Conservation (phyloP, 2,113 vertebrate genomes). For the Excalfactoria chinensis region DNA sequence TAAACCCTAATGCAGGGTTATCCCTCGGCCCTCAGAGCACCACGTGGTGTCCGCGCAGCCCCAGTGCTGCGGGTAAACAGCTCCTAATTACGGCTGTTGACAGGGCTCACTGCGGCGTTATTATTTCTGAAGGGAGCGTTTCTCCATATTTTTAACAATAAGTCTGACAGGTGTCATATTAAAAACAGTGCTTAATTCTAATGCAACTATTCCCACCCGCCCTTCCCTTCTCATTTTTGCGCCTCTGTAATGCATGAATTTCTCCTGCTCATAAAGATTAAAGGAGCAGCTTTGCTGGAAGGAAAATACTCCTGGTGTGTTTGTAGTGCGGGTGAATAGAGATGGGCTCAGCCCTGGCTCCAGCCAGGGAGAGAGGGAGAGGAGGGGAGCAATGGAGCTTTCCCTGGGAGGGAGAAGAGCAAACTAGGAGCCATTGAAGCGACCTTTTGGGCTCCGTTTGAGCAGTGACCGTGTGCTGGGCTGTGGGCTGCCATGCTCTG, state of each 20-base stretch:
- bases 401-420: constrained; percentile 19
- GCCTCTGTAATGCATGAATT: constrained; percentile 53
- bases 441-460: constrained; percentile 60
- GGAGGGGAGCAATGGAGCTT: neutral
- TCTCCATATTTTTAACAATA: constrained; percentile 56
- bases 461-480: neutral
- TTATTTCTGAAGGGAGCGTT: constrained; percentile 71
- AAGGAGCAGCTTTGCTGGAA: constrained; percentile 53
- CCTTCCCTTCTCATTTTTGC: constrained; percentile 41
- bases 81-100: constrained; percentile 71
- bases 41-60: neutral
- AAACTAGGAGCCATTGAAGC: constrained; percentile 17
- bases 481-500: constrained; percentile 24
- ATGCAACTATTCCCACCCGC: constrained; percentile 49
- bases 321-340: constrained; percentile 22
- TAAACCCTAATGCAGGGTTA: neutral
- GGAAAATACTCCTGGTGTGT: constrained; percentile 40
- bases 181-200: constrained; percentile 70
- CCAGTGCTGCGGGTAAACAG: constrained; percentile 53
- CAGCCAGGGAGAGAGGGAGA: neutral
- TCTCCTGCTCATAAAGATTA: constrained; percentile 51
- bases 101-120: constrained; percentile 65
- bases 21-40: neutral
- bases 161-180: constrained; percentile 77
- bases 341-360: neutral